Percentiles rank a stretch among this genome's conserved stretches.
Conservation (phyloP, 1,140 invertebrate species). For the Diuraphis noxia region DNA sequence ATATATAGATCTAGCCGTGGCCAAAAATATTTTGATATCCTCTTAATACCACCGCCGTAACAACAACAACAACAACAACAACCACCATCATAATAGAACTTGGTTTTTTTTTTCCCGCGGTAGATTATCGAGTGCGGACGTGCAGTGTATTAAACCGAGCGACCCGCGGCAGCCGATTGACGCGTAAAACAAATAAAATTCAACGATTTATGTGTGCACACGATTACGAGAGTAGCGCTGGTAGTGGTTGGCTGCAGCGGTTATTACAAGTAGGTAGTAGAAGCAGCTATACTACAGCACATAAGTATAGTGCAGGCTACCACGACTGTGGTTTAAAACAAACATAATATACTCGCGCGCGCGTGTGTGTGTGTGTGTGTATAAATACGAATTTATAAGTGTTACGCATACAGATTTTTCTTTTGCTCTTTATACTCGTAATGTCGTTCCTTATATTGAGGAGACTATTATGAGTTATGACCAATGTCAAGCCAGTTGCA, state of each 20-base stretch:
- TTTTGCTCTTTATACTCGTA: too few species aligned
- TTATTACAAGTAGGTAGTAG: background rate
- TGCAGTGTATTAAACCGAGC: background rate
- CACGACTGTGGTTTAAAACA: background rate
- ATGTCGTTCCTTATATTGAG: too few species aligned
- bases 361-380: too few species aligned
- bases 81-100: background rate
- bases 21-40: constrained; percentile 8
- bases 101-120: background rate
- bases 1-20: background rate
- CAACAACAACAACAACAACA: background rate
- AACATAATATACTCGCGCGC: background rate
- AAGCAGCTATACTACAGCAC: too few species aligned
- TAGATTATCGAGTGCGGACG: background rate
- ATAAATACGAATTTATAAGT: too few species aligned
- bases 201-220: background rate
- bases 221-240: background rate
- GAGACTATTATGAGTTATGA: too few species aligned
- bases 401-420: too few species aligned
- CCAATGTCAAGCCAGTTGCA: too few species aligned
- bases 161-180: background rate
- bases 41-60: background rate
- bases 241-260: background rate
- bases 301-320: background rate
- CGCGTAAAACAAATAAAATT: background rate